Conservation (phyloP, 23 tunicate species). For the Clavelina lepadiformis region DNA sequence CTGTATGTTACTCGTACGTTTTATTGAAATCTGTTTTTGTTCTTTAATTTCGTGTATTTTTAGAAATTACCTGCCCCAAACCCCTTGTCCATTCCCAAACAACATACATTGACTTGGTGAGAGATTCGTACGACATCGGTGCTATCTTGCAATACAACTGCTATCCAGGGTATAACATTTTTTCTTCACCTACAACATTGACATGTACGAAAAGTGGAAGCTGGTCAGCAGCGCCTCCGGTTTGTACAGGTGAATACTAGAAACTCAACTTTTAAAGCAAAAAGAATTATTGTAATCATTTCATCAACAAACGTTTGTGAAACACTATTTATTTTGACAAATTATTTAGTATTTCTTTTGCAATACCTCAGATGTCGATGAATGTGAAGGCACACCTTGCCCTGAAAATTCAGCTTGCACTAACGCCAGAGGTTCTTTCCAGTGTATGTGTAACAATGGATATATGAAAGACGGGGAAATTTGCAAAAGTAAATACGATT, state of each 20-base stretch:
- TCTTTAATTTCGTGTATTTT: too few species aligned
- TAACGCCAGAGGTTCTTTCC: constrained; percentile 23
- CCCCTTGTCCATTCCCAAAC: background rate
- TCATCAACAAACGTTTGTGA: too few species aligned
- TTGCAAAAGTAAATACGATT: constrained; percentile 34
- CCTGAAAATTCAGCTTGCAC: constrained; percentile 24
- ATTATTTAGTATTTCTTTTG: too few species aligned
- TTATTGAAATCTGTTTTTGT: too few species aligned
- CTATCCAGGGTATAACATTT: constrained; percentile 3
- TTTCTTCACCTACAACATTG: background rate
- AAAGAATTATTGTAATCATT: too few species aligned
- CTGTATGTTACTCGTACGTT: too few species aligned
- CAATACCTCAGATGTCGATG: constrained; percentile 51
- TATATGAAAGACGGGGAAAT: constrained; percentile 28
- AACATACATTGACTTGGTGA: background rate
- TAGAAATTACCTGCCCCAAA: constrained; percentile 6
- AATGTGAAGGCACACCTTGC: constrained; percentile 37
- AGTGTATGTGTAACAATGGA: constrained; percentile 27
- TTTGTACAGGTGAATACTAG: constrained; percentile 34
- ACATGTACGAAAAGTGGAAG: constrained; percentile 22
- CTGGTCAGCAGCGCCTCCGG: constrained; percentile 32
- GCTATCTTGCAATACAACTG: background rate
- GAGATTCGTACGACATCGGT: background rate
- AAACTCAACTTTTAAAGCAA: too few species aligned
- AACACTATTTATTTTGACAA: too few species aligned